Base-by-base conservation (phyloP, 1,140 invertebrate species). In the Stegodyphus dumicola region DNA sequence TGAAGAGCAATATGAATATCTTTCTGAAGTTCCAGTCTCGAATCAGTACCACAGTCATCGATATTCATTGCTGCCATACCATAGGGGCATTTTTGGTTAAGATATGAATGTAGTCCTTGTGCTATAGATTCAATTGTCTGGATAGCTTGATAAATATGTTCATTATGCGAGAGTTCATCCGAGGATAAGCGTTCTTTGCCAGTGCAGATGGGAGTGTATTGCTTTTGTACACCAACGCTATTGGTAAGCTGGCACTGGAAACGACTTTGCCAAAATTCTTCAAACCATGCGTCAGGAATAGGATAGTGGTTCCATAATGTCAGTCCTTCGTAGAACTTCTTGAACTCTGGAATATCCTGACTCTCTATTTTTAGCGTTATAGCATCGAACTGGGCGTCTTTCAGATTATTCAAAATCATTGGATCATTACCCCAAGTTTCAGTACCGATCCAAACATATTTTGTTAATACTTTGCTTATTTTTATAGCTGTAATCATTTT, bases 231-330 rank as follows among this genome's bases (percentile, higher is more conserved):
- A 75, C 88, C 89, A 88, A 85, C 51, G 88, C 88, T 90, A 86
- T 77, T 89, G 88, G 87, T 89, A 4, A 89, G 71, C 64, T 87
- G 89, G 87, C 91, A 92, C 52, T 90, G 80, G 78, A 90, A 91
- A 5, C 90, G 80, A n/a, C 89, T 77, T 71, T 92, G 89, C 88
- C 90, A 92, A 86, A 90, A 91, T 71, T 92, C 91, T 69, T 90
- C 88, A 79, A 92, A 92, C 92, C 92, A 92, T 2, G 88, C 84
- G 74, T 89, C 87, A 0, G 91, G 90, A 73, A 92, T 90, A 1
- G 87, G 86, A 3, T 71, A 85, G 77, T 91, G 90, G 49, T 89
- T 90, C 17, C 87, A 81, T 60, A 91, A 89, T 7, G 87, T 90
- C 77, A 91, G 88, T 17, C 87, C 83, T 18, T 90, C 89, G 60